Base-by-base conservation (phyloP, 2,797 vertebrate species). In the Halcyon smyrnensis region DNA sequence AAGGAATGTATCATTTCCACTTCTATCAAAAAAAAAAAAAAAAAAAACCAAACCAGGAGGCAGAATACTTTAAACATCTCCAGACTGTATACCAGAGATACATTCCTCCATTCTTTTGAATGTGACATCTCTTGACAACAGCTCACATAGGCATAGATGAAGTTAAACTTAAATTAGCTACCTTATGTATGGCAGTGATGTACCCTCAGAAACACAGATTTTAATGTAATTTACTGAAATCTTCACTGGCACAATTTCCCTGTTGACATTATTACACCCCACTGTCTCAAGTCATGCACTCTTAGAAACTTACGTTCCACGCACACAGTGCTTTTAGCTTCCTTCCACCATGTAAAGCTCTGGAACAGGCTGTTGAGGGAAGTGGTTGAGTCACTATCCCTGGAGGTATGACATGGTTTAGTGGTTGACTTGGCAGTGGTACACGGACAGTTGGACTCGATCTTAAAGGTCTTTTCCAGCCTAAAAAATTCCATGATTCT, bases 121-220 rank as follows among this genome's bases (percentile, higher is more conserved):
- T 4, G 18, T 11, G 18, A 4, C 19, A 70, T 54, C 60, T 63
- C 18, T 59, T 81, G 48, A 54, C 30, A 46, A 36, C 8, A 74
- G 23, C 11, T 75, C 11, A 1, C 16, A 37, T 0, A 7, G 20
- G 5, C 11, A 30, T 23, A 54, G 12, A 28, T 19, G 23, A 18
- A 69, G 3, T 27, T 39, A 54, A 25, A n/a, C 36, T 51, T 48
- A 86, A 88, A 81, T 57, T 27, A 59, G 27, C 12, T 41, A 34
- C 20, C 8, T 76, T 73, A 4, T 12, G 10, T 13, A 24, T 23
- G 18, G 20, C 27, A 76, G 8, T 2, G 5, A 57, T 21, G 12
- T 21, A 34, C 30, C 16, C 17, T 45, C 32, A 60, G 23, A 89
- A 82, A 20, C 32, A 57, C 2, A 37, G 34, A 51, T n/a, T 87